These are phyloP conservation scores for Ennomos quercinarius DNA, from an alignment of 2,888 invertebrate species.

Conservation along the genomic window DNA sequence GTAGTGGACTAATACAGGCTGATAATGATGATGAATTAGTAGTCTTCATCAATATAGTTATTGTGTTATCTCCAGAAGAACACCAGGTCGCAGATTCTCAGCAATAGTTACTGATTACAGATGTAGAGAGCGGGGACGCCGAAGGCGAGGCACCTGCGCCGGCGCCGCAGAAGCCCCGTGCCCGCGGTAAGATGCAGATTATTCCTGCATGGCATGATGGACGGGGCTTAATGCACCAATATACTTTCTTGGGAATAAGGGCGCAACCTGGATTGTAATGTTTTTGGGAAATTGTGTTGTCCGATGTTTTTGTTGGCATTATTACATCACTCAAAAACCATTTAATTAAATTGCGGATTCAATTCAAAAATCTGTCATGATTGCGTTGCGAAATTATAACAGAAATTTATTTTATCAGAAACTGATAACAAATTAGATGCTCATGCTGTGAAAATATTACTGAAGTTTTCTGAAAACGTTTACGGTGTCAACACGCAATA, in stretches of 20 bases:
- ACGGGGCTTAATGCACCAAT: slow-evolving; percentile 20
- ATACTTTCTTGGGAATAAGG: no score
- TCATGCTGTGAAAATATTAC: no score
- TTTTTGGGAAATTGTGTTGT: neutral
- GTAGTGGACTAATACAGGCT: no score
- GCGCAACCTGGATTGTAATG: no score
- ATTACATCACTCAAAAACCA: neutral
- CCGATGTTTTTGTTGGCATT: neutral
- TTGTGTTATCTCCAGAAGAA: neutral
- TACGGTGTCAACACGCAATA: no score
- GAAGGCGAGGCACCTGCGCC: slow-evolving; percentile 50
- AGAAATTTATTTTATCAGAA: neutral
- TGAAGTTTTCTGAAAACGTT: no score
- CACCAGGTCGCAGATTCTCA: slow-evolving; percentile 15
- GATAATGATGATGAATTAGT: no score
- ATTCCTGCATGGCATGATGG: slow-evolving; percentile 34
- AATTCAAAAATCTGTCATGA: neutral
- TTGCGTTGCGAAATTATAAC: slow-evolving; percentile 4
- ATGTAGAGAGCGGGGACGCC: slow-evolving; percentile 66
- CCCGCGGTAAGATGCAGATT: slow-evolving; percentile 56
- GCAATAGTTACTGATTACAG: slow-evolving; percentile 60
- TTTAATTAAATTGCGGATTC: slow-evolving; percentile 3
- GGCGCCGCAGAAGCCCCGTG: slow-evolving; percentile 42
- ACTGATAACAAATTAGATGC: neutral
- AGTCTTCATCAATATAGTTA: no score